Conservation (phyloP, 2,797 vertebrate genomes). For the Morelia viridis region DNA sequence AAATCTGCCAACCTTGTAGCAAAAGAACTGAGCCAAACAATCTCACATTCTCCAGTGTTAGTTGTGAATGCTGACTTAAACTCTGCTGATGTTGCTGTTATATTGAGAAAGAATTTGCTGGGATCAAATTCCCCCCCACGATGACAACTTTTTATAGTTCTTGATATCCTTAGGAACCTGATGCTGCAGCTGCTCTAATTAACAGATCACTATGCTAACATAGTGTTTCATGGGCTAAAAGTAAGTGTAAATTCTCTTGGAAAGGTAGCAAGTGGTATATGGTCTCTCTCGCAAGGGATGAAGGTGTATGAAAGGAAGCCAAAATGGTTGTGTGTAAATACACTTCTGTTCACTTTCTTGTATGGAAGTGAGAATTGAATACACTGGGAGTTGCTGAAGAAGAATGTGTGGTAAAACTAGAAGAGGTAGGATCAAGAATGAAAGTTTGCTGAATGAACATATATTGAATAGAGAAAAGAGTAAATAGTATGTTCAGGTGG, state of each 20-base stretch:
- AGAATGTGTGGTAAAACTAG: background rate
- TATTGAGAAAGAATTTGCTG: background rate
- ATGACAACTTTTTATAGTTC: too few species aligned
- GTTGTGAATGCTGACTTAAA: background rate
- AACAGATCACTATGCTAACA: background rate
- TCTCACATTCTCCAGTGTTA: background rate
- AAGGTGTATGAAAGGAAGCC: background rate
- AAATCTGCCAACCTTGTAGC: background rate
- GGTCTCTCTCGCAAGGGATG: background rate
- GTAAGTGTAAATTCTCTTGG: background rate
- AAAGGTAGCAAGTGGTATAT: background rate
- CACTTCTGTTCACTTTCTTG: background rate
- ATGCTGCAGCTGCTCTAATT: too few species aligned
- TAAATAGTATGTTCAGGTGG: background rate
- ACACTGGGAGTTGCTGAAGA: background rate
- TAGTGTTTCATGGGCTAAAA: background rate
- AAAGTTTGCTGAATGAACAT: background rate
- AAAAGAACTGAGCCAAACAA: background rate
- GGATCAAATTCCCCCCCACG: background rate
- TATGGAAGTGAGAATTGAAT: background rate
- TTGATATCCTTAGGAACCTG: too few species aligned
- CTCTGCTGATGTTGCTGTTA: background rate
- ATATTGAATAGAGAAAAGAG: background rate
- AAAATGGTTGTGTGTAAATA: background rate
- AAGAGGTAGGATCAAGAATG: background rate